These are phyloP conservation scores for Plemyria rubiginata DNA, from an alignment of 2,888 invertebrate genomes.

Conservation along the genomic window DNA sequence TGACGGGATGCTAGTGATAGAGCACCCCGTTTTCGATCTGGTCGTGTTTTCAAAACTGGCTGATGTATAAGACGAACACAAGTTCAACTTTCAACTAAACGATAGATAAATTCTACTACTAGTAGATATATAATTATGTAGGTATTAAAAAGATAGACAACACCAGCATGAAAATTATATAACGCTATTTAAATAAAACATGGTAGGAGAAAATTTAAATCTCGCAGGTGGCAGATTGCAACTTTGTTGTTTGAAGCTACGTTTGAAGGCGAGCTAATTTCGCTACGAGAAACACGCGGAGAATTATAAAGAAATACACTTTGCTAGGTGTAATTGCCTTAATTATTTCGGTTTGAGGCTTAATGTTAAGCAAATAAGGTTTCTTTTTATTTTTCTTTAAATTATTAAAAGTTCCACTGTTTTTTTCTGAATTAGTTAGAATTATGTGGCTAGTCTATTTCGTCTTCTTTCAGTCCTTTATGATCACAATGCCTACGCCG, in stretches of 20 bases:
- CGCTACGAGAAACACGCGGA: constrained; percentile 12
- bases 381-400: not conserved
- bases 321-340: constrained; percentile 11
- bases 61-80: too few species aligned
- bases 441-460: not conserved
- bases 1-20: too few species aligned
- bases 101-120: too few species aligned
- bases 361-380: not conserved
- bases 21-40: too few species aligned
- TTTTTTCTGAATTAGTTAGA: not conserved
- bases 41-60: too few species aligned
- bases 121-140: too few species aligned
- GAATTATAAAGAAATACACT: constrained; percentile 23
- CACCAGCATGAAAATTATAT: constrained; percentile 1
- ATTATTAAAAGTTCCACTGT: not conserved
- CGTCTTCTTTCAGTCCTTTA: not conserved
- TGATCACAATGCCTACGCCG: too few species aligned
- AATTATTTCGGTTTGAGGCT: constrained; percentile 18
- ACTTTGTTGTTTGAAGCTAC: constrained; percentile 20
- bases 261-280: constrained; percentile 19
- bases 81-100: too few species aligned
- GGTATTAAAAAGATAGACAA: not conserved
- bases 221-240: constrained; percentile 22
- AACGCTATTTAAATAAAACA: constrained; percentile 16
- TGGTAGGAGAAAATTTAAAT: constrained; percentile 19